These are phyloP conservation scores for Ecdyonurus torrentis DNA, from an alignment of 2,888 invertebrate species.

Conservation along the genomic window DNA sequence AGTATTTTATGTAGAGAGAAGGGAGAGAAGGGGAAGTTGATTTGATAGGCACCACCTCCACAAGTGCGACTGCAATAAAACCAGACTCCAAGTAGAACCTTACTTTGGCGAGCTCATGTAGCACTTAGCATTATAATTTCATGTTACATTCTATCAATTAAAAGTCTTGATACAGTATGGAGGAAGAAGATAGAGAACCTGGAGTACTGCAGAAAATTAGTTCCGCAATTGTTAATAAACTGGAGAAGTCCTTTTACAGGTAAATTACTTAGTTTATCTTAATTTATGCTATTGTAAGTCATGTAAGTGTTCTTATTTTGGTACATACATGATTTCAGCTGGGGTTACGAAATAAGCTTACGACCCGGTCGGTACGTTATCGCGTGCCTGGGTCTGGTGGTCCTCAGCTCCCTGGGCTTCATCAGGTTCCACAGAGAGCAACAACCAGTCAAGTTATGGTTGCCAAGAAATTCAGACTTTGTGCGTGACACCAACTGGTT, in stretches of 20 bases:
- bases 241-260: background rate
- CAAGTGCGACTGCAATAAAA: too few species aligned
- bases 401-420: conserved; percentile 41
- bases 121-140: too few species aligned
- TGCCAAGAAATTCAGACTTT: conserved; percentile 53
- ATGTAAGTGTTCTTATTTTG: background rate
- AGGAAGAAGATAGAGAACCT: background rate
- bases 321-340: conserved; percentile 22
- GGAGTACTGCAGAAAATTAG: background rate
- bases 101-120: too few species aligned
- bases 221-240: background rate
- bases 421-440: conserved; percentile 51
- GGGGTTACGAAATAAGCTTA: conserved; percentile 41
- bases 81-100: too few species aligned
- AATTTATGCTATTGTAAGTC: too few species aligned
- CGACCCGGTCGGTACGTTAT: conserved; percentile 42
- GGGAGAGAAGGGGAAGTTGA: too few species aligned
- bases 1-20: too few species aligned
- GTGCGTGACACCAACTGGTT: conserved; percentile 54
- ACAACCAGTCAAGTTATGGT: conserved; percentile 59
- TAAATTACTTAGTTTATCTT: background rate
- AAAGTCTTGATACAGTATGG: background rate
- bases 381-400: conserved; percentile 35
- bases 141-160: too few species aligned
- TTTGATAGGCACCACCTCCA: too few species aligned